phyloP scores from a whole-genome alignment of 2,113 vertebrate species.

The Aptenodytes patagonicus region DNA sequence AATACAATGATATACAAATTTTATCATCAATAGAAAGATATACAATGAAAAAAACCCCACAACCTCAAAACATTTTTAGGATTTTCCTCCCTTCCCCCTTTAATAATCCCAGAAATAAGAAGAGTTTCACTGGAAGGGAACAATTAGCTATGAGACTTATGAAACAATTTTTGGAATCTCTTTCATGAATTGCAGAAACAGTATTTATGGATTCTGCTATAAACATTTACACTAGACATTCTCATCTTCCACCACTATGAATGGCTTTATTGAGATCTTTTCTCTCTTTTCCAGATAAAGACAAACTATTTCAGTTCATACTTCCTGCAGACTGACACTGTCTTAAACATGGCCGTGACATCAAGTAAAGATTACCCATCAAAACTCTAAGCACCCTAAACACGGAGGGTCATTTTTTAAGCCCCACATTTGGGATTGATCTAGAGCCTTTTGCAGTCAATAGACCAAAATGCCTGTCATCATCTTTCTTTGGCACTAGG shows the following conservation, averaged over 20 bases:
- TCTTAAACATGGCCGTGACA: not conserved
- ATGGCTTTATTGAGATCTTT: not conserved
- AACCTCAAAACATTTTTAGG: not conserved
- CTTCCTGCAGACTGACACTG: not conserved
- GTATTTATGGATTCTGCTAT: not conserved
- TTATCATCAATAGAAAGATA: not conserved
- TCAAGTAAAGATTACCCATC: not conserved
- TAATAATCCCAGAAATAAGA: not conserved
- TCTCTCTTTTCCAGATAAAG: not conserved
- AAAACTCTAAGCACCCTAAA: not conserved
- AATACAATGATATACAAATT: not conserved
- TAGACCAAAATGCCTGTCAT: not conserved
- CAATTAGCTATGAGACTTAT: not conserved
- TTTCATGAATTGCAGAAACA: not conserved
- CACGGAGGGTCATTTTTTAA: not conserved
- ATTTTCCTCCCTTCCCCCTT: not conserved
- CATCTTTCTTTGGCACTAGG: not conserved
- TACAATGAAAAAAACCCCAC: not conserved
- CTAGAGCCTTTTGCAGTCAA: not conserved
- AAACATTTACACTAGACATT: rapidly evolving
- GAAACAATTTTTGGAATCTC: not conserved
- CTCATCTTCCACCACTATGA: not conserved
- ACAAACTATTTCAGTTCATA: not conserved
- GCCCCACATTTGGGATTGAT: not conserved
- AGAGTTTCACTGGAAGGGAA: not conserved